Percentiles rank a stretch among this genome's conserved stretches.
phyloP scores from a whole-genome alignment of 2,113 vertebrate genomes.

The Pedetes capensis region DNA sequence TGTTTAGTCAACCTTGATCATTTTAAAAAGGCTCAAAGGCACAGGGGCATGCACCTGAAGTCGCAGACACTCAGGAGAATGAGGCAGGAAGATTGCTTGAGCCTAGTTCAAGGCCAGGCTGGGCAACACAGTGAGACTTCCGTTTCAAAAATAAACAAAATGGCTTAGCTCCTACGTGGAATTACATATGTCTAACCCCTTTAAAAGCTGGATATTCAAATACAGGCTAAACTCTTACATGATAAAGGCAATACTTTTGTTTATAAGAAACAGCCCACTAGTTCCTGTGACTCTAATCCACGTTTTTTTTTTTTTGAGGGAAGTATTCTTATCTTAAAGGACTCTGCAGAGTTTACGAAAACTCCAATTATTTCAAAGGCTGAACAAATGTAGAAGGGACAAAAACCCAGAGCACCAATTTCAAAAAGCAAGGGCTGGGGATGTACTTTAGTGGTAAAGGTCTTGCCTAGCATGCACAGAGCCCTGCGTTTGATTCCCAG shows the following conservation, averaged over 20 bases:
- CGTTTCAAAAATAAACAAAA: not conserved
- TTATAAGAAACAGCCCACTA: not conserved
- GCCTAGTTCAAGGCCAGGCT: not conserved
- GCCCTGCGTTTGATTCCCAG: too few relatives aligned
- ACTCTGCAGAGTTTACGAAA: not conserved
- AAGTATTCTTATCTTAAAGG: too few relatives aligned
- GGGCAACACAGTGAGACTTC: not conserved
- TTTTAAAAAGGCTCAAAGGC: slow-evolving; percentile 39
- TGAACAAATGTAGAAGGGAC: slow-evolving; percentile 28
- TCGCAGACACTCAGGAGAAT: not conserved
- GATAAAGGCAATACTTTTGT: not conserved
- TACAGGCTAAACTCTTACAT: slow-evolving; percentile 9
- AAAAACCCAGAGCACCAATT: slow-evolving; percentile 38
- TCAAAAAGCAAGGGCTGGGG: slow-evolving; percentile 46
- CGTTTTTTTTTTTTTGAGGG: not conserved
- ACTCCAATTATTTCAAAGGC: not conserved
- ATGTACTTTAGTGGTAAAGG: too few relatives aligned
- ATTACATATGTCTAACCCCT: not conserved
- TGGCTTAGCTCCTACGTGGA: not conserved
- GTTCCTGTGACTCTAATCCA: not conserved
- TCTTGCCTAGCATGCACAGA: too few relatives aligned
- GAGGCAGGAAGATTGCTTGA: not conserved
- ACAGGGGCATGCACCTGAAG: not conserved
- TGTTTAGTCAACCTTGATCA: slow-evolving; percentile 18
- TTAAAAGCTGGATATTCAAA: not conserved